Evolutionary conservation across 2,888 invertebrate genomes (phyloP), one percentile per base, ranked within the genome.

Genomic region (Melangyna quadrimaculata): DNA sequence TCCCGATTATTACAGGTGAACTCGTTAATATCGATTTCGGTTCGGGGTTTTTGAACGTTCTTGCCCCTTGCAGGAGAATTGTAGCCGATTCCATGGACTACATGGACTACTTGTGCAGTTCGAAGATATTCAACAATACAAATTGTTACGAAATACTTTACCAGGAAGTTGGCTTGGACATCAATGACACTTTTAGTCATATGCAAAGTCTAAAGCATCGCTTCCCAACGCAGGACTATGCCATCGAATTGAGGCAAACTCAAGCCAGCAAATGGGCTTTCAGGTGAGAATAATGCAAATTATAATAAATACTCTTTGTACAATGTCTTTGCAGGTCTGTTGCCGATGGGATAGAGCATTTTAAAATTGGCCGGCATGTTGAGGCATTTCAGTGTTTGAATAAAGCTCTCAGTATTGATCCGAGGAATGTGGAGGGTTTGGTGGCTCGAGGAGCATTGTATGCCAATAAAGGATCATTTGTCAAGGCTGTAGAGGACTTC

Each of bases 251-350:
- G 88, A 95, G 98, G 80, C 97, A 97, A 92, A 94, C 95, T 24
- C 98, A 98, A 93, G 97, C 98, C 61, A 96, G 96, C 91, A 97
- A 97, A 92, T 97, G 97, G 97, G 98, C 98, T 1, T 97, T 97
- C 92, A 95, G 97, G 91, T 92, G 88, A 89, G 65, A 17, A 29
- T 27, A 89, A 86, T 24, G 3, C 4, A 14, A 37, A n/a, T n/a
- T 17, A 14, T 10, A 17, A n/a, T n/a, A 84, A 43, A 65, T 78
- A 27, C 53, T 78, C 71, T 79, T 35, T 78, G 59, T 71, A 63
- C 65, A 87, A 87, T 70, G 70, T 87, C 22, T 7, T 87, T 87
- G 40, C 74, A 92, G 92, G 80, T 96, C 96, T 90, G 98, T 98
- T 27, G 97, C 98, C n/a, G 97, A 98, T 92, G 98, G 98, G 27